These are phyloP conservation scores for Pseudopleuronectes americanus DNA, from an alignment of 2,797 vertebrate species.

Conservation along the genomic window DNA sequence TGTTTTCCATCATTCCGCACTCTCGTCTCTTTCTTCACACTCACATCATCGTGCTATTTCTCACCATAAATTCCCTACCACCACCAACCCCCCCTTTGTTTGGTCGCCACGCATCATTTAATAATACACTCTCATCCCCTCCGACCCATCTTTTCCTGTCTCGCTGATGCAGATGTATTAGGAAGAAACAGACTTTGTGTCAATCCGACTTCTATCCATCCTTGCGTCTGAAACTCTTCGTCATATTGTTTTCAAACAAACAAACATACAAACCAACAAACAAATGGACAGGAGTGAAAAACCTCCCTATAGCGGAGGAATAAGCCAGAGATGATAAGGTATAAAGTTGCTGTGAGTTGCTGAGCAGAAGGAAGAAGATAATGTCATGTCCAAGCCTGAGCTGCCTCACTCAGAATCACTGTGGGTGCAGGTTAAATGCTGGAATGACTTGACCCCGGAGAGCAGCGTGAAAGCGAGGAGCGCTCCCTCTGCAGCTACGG, in stretches of 20 bases:
- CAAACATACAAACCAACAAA: too few species aligned
- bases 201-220: not conserved
- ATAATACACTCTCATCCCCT: constrained; percentile 36
- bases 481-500: too few species aligned
- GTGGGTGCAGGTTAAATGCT: not conserved
- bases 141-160: not conserved
- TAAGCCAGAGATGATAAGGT: too few species aligned
- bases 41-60: constrained; percentile 48
- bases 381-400: too few species aligned
- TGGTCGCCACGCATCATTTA: constrained; percentile 60
- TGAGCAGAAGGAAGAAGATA: too few species aligned
- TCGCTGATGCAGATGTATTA: constrained; percentile 30
- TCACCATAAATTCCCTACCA: constrained; percentile 48
- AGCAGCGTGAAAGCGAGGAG: not conserved
- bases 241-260: too few species aligned
- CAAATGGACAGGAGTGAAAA: too few species aligned
- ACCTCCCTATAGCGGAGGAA: too few species aligned
- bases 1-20: constrained; percentile 68
- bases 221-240: not conserved
- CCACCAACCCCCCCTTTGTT: not conserved
- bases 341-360: too few species aligned
- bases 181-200: constrained; percentile 1
- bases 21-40: constrained; percentile 57
- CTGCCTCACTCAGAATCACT: too few species aligned
- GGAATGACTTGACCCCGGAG: not conserved